A percentile compares a stretch with the other conserved stretches of the same genome.
Evolutionary conservation across 2,888 invertebrate genomes (phyloP).

Genomic region (Acrobasis repandana): DNA sequence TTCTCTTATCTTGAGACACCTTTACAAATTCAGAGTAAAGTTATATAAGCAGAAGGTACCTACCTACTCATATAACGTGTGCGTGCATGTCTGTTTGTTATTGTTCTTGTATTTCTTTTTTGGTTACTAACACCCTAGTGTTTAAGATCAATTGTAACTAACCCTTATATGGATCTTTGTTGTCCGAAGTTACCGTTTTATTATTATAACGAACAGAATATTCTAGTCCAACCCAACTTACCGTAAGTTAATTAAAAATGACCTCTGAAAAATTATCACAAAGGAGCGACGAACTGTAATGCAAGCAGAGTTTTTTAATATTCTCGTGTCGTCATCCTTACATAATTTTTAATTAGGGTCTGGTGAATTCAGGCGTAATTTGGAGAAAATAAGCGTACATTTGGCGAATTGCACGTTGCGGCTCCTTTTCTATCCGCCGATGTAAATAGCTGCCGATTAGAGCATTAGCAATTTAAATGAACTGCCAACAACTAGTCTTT

Average conservation of each 20-base stretch:
- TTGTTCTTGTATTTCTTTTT: no score
- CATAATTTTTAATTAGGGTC: slow-evolving; percentile 23
- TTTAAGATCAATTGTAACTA: no score
- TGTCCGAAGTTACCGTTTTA: no score
- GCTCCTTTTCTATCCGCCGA: slow-evolving; percentile 44
- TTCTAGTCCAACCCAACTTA: background rate
- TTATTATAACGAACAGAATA: no score
- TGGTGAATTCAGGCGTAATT: background rate
- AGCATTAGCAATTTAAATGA: slow-evolving; percentile 63
- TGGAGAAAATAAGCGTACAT: slow-evolving; percentile 23
- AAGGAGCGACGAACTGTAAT: slow-evolving; percentile 5
- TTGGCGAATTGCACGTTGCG: slow-evolving; percentile 15
- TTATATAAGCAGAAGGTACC: no score
- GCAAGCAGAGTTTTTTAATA: slow-evolving; percentile 14
- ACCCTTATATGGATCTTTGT: no score
- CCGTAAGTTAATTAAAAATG: background rate
- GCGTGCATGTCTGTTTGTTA: no score
- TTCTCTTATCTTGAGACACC: no score
- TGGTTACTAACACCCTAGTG: no score
- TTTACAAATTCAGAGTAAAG: no score
- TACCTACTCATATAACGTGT: no score
- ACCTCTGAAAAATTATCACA: slow-evolving; percentile 7
- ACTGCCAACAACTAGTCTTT: slow-evolving; percentile 39
- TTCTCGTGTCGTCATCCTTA: slow-evolving; percentile 12
- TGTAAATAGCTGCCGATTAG: slow-evolving; percentile 51